Conservation (phyloP, 1,140 invertebrate genomes). For the Phortica variegata region DNA sequence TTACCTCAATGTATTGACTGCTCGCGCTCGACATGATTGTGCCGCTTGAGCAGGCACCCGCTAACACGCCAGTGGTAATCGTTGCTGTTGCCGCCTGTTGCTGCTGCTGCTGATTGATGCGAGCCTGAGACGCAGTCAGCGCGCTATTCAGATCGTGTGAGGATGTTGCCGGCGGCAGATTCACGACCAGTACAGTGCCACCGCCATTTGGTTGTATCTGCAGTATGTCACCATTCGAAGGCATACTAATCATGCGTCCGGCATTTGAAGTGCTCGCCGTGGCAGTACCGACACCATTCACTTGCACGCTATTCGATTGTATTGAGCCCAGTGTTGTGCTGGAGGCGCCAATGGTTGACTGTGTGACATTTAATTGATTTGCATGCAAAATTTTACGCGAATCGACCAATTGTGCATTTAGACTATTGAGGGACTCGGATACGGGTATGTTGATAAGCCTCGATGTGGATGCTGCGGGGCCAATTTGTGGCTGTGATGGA, state of each 20-base stretch:
- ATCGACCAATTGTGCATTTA: conserved; percentile 51
- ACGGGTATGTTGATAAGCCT: conserved; percentile 48
- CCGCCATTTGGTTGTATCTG: conserved; percentile 65
- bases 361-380: conserved; percentile 38
- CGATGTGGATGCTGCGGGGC: conserved; percentile 20
- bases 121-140: conserved; percentile 24
- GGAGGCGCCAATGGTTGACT: conserved; percentile 23
- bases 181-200: conserved; percentile 76
- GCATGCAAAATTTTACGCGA: conserved; percentile 49
- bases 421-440: conserved; percentile 60
- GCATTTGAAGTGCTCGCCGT: conserved; percentile 51
- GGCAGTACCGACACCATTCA: conserved; percentile 18
- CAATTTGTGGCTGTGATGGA: conserved; percentile 44
- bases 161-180: conserved; percentile 68
- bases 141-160: conserved; percentile 40
- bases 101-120: conserved; percentile 32
- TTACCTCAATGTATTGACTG: conserved; percentile 64
- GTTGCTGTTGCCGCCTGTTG: conserved; percentile 20
- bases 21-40: conserved; percentile 64
- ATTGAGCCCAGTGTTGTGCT: conserved; percentile 36
- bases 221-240: conserved; percentile 61
- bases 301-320: conserved; percentile 5
- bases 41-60: conserved; percentile 47
- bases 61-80: conserved; percentile 44
- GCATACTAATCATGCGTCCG: conserved; percentile 57